Base-by-base conservation (phyloP, 2,888 invertebrate genomes). In the Rhingia campestris region DNA sequence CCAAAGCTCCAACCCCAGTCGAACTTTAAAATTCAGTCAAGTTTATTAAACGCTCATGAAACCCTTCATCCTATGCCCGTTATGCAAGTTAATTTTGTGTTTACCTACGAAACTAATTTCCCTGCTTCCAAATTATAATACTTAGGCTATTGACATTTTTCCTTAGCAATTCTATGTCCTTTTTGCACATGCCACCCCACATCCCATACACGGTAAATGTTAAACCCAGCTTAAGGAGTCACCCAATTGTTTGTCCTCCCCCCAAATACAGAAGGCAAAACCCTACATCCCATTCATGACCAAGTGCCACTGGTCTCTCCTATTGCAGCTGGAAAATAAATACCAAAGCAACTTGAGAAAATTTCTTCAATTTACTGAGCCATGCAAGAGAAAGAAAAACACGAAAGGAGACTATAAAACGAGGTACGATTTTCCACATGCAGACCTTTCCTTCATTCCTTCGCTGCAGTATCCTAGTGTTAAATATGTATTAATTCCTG, bases 401-500 rank as follows among this genome's bases (percentile, higher is more conserved):
- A 22, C 22, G 22, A 22, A 22, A 22, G 22, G 22, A 22, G 22
- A 22, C 22, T 22, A 22, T 2, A 22, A 22, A 22, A 22, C 22
- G 22, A 22, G 22, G 2, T 81, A 53, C 39, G 58, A 75, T 70
- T 75, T 66, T 75, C 75, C 59, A 70, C 76, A 67, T 67, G 67
- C 77, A 75, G 59, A 61, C 32, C 39, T 9, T 47, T 53, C 12
- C 41, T 43, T 10, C 30, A 39, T 45, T 9, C 32, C 7, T 37
- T 61, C 39, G 14, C 14, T 37, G 56, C 47, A 10, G 14, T 12
- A 43, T n/a, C 7, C 12, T 39, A 67, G 56, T 63, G 73, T 73
- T 51, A 82, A 73, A 69, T 58, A 69, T 63, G 69, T 77, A 79
- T 79, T 82, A 82, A 79, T 79, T 79, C 73, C 37, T 58, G 69